These are phyloP conservation scores for Dermatophagoides farinae DNA, from an alignment of 1,140 invertebrate genomes.

Conservation along the genomic window DNA sequence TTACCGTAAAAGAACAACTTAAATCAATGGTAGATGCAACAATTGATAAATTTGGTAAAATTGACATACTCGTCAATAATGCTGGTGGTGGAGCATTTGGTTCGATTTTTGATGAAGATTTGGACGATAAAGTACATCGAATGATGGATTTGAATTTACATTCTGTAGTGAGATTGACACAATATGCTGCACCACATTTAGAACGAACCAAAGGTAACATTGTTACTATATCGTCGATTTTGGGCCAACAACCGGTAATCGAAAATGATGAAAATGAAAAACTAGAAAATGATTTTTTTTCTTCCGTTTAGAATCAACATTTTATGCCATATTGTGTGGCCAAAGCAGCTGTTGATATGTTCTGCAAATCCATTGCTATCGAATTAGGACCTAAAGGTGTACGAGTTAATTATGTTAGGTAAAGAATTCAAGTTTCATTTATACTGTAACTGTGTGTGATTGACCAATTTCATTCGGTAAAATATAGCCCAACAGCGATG, in stretches of 20 bases:
- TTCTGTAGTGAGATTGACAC: neutral
- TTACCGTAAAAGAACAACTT: constrained; percentile 63
- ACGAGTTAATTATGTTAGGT: constrained; percentile 14
- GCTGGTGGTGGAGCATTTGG: constrained; percentile 10
- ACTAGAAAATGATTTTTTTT: no score
- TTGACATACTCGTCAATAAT: constrained; percentile 16
- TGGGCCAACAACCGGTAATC: constrained; percentile 4
- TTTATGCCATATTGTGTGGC: constrained; percentile 23
- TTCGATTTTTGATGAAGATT: neutral
- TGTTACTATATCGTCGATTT: constrained; percentile 12
- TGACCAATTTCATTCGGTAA: no score
- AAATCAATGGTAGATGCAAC: constrained; percentile 60
- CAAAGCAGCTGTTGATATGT: constrained; percentile 25
- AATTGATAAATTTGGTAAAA: constrained; percentile 71
- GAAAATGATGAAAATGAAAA: neutral
- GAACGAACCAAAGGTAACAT: neutral
- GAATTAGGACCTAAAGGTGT: constrained; percentile 25
- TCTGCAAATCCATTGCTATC: constrained; percentile 26
- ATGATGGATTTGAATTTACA: constrained; percentile 1
- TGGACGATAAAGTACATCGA: neutral
- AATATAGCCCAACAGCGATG: constrained; percentile 7
- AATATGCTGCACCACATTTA: constrained; percentile 2
- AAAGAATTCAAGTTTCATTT: neutral
- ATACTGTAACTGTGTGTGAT: no score
- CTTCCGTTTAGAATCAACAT: neutral